A percentile compares a stretch with the other conserved stretches of the same genome.
phyloP scores from a whole-genome alignment of 2,113 vertebrate genomes.

The Pterocles gutturalis region DNA sequence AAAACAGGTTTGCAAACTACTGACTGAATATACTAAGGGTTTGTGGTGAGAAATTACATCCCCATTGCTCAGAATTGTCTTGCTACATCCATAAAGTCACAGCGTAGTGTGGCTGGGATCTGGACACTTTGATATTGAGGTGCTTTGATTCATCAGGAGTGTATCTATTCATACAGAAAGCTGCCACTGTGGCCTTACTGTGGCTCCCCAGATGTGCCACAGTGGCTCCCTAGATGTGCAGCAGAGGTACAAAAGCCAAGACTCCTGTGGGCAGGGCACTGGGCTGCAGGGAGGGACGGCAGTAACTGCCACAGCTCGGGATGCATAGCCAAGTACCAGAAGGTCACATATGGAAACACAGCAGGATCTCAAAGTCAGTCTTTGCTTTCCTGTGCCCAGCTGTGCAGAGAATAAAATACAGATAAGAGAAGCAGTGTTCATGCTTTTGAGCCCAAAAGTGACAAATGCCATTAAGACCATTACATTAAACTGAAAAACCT shows the following conservation, averaged over 20 bases:
- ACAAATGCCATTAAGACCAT: not conserved
- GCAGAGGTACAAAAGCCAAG: not conserved
- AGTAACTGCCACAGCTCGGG: not conserved
- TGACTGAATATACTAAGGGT: not conserved
- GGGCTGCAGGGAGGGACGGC: not conserved
- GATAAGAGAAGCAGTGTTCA: not conserved
- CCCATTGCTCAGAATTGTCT: not conserved
- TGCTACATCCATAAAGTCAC: not conserved
- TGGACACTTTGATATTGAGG: not conserved
- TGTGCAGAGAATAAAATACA: not conserved
- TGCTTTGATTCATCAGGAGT: not conserved
- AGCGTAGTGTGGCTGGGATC: rapidly evolving
- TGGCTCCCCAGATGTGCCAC: not conserved
- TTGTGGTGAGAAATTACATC: not conserved
- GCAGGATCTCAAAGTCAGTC: not conserved
- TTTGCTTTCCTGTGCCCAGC: not conserved
- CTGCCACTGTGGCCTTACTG: not conserved
- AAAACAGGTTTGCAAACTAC: not conserved
- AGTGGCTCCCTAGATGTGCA: not conserved
- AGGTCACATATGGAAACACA: not conserved
- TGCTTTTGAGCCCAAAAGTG: not conserved
- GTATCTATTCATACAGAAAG: not conserved
- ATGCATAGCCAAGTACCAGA: not conserved
- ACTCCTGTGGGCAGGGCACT: not conserved
- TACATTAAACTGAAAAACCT: not conserved